Conservation (phyloP, 2,113 vertebrate species). For the Irena cyanogastra region DNA sequence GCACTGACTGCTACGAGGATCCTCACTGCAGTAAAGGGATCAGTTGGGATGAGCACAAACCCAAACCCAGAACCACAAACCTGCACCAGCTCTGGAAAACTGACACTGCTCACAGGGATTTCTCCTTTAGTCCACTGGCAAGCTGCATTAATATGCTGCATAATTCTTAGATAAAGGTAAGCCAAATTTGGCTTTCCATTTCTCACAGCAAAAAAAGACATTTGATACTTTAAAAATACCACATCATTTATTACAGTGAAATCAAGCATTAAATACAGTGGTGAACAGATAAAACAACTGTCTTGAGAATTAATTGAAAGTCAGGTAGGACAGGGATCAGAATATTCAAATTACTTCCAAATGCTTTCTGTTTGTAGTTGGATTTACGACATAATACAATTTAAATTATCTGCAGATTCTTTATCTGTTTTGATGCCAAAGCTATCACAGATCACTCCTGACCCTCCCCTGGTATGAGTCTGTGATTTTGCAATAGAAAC, state of each 20-base stretch:
- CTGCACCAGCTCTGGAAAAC: background rate
- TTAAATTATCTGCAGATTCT: background rate
- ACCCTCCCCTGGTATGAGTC: fast-evolving
- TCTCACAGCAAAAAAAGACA: background rate
- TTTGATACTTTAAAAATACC: background rate
- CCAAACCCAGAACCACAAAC: background rate
- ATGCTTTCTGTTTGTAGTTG: background rate
- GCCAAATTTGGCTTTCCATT: background rate
- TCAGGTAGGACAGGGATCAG: background rate
- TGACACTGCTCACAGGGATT: background rate
- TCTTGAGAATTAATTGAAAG: background rate
- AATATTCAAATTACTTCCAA: background rate
- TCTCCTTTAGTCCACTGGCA: background rate
- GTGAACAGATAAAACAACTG: background rate
- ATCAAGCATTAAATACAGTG: background rate
- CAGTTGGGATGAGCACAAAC: background rate
- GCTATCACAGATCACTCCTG: background rate
- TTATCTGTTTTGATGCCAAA: background rate
- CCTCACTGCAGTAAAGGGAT: background rate
- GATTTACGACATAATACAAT: background rate
- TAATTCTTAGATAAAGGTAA: background rate
- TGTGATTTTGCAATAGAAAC: background rate
- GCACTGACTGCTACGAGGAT: fast-evolving
- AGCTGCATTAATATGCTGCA: background rate
- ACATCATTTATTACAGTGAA: background rate